Evolutionary conservation across 2,888 invertebrate genomes (phyloP), one percentile per base, ranked within the genome.

Genomic region (Sarcophaga rosellei): DNA sequence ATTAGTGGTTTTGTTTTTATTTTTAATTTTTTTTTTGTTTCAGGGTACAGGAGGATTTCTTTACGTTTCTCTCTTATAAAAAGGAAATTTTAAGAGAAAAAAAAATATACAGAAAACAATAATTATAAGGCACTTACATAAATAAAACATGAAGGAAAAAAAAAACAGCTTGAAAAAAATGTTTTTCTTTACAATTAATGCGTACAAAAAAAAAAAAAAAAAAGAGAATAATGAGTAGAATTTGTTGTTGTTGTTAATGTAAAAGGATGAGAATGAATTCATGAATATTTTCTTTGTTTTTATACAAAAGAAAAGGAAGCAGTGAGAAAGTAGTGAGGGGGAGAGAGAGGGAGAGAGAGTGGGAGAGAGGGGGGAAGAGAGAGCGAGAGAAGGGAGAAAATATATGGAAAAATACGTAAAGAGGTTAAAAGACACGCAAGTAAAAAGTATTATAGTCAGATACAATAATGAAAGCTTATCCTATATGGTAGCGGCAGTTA

Each of bases 201-300:
- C 53, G 53, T 53, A 53, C 15, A 53, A 53, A 5, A 53, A 15
- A 53, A 4, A 53, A 1, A 53, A 53, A 53, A 53, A 53, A 5
- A 53, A 15, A 53, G 15, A 53, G 5, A 53, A 53, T 12, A 53
- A 17, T 15, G 17, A 53, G 17, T 53, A 15, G 17, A 53, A 17
- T 15, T 17, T 4, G 15, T 53, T 53, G 12, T 53, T 53, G 12
- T 53, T 53, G 17, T 2, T 53, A 15, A 4, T 53, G 53, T 17
- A 53, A 12, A 53, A 53, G 17, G 10, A 53, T 53, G 5, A 53
- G 17, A 53, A 65, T 70, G 47, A 77, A 66, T 65, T 82, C 47
- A 76, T 72, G 70, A 76, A 76, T 72, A 82, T 70, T 65, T 62
- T 65, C 44, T 47, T 70, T 82, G 25, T 70, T n/a, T 20, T 20